These are phyloP conservation scores for Branchellion lobata DNA, from an alignment of 2,888 invertebrate genomes.

Conservation along the genomic window DNA sequence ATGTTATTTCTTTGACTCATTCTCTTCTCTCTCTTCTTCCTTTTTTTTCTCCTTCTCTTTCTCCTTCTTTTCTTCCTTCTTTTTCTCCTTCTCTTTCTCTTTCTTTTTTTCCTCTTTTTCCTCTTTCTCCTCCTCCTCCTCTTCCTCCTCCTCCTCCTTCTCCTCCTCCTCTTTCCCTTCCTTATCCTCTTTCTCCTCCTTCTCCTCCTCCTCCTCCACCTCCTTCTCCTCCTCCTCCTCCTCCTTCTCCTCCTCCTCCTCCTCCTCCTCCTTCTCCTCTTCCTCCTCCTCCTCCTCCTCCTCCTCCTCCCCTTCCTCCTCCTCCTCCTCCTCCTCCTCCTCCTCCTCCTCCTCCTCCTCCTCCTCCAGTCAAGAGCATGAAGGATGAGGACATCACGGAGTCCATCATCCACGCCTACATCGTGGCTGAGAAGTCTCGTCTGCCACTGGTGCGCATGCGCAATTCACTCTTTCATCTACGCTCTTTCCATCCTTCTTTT, in stretches of 20 bases:
- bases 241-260: not conserved
- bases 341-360: not conserved
- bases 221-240: not conserved
- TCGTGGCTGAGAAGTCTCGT: conserved; percentile 21
- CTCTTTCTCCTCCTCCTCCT: not conserved
- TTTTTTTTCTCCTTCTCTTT: not conserved
- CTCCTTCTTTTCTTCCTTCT: too few species aligned
- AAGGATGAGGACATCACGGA: conserved; percentile 7
- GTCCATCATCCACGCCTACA: conserved; percentile 19
- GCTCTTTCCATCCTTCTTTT: too few species aligned
- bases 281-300: not conserved
- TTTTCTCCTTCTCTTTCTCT: not conserved
- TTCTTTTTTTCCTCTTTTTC: not conserved
- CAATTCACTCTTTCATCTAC: too few species aligned
- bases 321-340: not conserved
- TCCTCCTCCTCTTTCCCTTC: not conserved
- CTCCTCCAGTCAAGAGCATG: not conserved
- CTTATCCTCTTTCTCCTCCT: too few species aligned
- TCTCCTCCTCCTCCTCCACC: not conserved
- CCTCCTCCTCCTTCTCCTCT: not conserved
- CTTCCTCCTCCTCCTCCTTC: not conserved
- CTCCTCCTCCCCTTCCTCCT: not conserved
- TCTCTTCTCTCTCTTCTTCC: not conserved
- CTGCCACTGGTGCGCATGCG: conserved; percentile 12
- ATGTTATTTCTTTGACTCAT: not conserved